These are phyloP conservation scores for Dascyllus trimaculatus DNA, from an alignment of 2,113 vertebrate species.

Conservation along the genomic window DNA sequence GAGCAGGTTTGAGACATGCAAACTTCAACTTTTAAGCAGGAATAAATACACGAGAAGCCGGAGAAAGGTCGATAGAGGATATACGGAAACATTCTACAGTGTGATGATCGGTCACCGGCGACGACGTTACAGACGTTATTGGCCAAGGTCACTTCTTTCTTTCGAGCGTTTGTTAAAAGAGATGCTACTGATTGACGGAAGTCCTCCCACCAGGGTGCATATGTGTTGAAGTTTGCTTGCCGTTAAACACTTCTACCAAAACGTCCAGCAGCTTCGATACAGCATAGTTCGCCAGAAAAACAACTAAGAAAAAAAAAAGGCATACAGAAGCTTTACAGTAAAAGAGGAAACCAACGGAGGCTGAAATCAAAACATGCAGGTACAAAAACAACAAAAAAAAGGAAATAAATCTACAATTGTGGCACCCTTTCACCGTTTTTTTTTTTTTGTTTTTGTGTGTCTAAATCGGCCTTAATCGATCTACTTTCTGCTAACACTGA, in stretches of 20 bases:
- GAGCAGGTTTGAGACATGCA: conserved; percentile 72
- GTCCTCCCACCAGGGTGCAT: conserved; percentile 44
- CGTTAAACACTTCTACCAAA: conserved; percentile 24
- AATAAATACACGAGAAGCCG: conserved; percentile 63
- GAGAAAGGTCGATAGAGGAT: conserved; percentile 12
- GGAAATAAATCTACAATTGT: conserved; percentile 68
- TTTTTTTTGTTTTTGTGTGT: conserved; percentile 33
- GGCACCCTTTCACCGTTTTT: conserved; percentile 79
- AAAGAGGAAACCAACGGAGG: conserved; percentile 30
- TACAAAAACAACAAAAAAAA: conserved; percentile 67
- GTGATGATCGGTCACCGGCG: conserved; percentile 43
- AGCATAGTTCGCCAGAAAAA: conserved; percentile 44
- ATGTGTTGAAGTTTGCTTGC: conserved; percentile 52
- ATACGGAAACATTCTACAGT: conserved; percentile 54
- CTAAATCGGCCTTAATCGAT: conserved; percentile 34
- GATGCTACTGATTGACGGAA: conserved; percentile 50
- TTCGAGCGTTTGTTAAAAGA: conserved; percentile 59
- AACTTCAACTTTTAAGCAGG: conserved; percentile 62
- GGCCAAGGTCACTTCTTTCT: conserved; percentile 80
- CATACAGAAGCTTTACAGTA: conserved; percentile 67
- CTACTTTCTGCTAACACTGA: conserved; percentile 69
- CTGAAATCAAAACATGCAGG: conserved; percentile 76
- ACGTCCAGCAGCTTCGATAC: conserved; percentile 58
- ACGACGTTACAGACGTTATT: conserved; percentile 71
- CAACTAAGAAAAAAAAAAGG: conserved; percentile 49